Percentiles rank a stretch among this genome's conserved stretches.
These are phyloP conservation scores for Copidosoma aretas DNA, from an alignment of 2,888 invertebrate species.

Conservation along the genomic window DNA sequence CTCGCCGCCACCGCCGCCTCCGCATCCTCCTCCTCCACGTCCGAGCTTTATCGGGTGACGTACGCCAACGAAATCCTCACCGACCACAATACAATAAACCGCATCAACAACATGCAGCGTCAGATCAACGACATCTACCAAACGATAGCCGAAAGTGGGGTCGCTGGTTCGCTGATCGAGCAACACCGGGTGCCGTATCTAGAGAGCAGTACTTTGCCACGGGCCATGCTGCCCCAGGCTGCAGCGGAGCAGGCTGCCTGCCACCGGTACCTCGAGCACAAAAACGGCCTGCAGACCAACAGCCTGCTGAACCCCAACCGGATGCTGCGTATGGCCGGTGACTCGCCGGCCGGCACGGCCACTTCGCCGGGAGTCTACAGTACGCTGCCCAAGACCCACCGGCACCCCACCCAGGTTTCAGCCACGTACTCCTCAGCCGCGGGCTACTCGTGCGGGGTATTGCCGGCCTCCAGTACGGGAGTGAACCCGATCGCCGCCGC, in stretches of 20 bases:
- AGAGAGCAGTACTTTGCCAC: constrained; percentile 49
- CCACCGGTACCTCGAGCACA: constrained; percentile 50
- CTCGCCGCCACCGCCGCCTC: too few species aligned
- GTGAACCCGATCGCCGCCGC: constrained; percentile 48
- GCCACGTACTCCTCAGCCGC: constrained; percentile 40
- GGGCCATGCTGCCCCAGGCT: constrained; percentile 41
- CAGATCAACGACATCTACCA: constrained; percentile 60
- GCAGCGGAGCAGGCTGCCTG: constrained; percentile 32
- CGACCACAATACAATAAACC: constrained; percentile 54
- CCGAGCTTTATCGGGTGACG: constrained; percentile 36
- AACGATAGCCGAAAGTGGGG: constrained; percentile 54
- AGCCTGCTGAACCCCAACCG: constrained; percentile 36
- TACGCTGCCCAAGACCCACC: constrained; percentile 45
- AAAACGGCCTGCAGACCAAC: constrained; percentile 48
- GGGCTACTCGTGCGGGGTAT: constrained; percentile 50
- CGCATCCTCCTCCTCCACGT: constrained; percentile 25
- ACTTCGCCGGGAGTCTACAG: constrained; percentile 44
- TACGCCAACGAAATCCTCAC: constrained; percentile 43
- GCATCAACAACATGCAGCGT: constrained; percentile 57
- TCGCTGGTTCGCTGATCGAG: constrained; percentile 4
- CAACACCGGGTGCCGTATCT: constrained; percentile 44
- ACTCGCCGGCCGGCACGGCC: constrained; percentile 46
- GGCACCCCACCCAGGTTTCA: constrained; percentile 38
- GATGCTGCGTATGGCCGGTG: constrained; percentile 50
- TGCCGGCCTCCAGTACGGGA: constrained; percentile 42